Evolutionary conservation across 2,888 invertebrate genomes (phyloP).

Genomic region (Troides helena): DNA sequence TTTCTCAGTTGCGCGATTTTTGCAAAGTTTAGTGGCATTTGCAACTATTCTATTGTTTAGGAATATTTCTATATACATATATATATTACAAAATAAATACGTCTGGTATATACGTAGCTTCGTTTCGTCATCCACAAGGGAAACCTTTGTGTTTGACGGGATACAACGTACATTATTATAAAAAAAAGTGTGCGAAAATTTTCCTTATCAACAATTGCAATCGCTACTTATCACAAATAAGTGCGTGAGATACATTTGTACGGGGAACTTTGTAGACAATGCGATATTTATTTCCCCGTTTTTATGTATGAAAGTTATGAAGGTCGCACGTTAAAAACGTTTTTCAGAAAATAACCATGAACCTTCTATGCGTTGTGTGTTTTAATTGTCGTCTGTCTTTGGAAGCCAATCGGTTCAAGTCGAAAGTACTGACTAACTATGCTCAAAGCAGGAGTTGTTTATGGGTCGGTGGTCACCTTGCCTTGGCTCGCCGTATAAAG

Average conservation of each 20-base stretch:
- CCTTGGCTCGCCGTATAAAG: constrained; percentile 71
- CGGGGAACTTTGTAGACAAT: constrained; percentile 4
- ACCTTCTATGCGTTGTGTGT: not conserved
- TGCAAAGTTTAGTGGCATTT: constrained; percentile 4
- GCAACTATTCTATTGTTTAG: constrained; percentile 19
- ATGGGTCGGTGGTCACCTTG: constrained; percentile 63
- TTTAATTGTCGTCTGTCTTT: not conserved
- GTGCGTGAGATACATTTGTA: constrained; percentile 26
- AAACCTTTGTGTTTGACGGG: constrained; percentile 27
- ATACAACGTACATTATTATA: constrained; percentile 22
- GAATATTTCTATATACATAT: constrained; percentile 9
- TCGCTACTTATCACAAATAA: constrained; percentile 13
- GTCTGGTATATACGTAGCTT: not conserved
- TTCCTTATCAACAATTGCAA: constrained; percentile 25
- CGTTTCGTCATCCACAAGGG: constrained; percentile 22
- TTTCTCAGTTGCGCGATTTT: constrained; percentile 11
- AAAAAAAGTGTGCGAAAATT: constrained; percentile 28
- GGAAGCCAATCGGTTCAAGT: too few species aligned
- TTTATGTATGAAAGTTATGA: constrained; percentile 7
- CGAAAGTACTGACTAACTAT: constrained; percentile 23
- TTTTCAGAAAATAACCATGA: too few species aligned
- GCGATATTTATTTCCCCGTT: constrained; percentile 4
- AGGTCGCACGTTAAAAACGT: not conserved
- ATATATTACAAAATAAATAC: constrained; percentile 20
- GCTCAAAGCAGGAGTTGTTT: constrained; percentile 49